Base-by-base conservation (phyloP, 2,113 vertebrate species). In the Peromyscus leucopus region DNA sequence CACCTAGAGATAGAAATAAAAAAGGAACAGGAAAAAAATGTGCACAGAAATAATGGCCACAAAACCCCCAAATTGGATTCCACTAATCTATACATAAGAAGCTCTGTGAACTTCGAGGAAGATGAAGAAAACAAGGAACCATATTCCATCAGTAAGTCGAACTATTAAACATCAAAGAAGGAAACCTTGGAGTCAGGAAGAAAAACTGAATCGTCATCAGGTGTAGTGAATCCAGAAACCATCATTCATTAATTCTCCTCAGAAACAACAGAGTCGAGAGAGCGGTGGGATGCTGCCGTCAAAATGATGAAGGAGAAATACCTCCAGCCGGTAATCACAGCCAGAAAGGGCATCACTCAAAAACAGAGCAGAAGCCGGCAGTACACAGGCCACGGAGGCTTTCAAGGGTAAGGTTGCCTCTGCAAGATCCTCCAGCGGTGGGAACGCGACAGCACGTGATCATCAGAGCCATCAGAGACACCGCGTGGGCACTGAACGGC, bases 271-370 rank as follows among this genome's bases (percentile, higher is more conserved):
- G 31, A 39, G 67, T 4, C 48, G n/a, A 51, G 86, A 17, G 16
- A 0, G 16, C 1, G 2, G 16, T 31, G 24, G 33, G 36, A 55
- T 22, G 21, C 3, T 31, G 19, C 28, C 31, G 28, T 33, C 8
- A 67, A 46, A 86, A 31, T 12, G 61, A 10, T 48, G 26, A 33
- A 67, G 26, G 39, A 28, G 31, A 67, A 19, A 33, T 24, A 46
- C 83, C 15, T 2, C 8, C 26, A 19, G 26, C 65, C 21, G 42
- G 10, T 17, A 48, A 48, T 48, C 83, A 46, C 19, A 31, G 21
- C 74, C 31, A 63, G 57, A 65, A 36, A 63, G 9, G 46, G 7
- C 22, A 11, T 26, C 7, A 36, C 63, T 16, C 17, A 48, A 48
- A 39, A 48, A 48, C 22, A 42, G 74, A 78, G 59, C 39, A 36